Evolutionary conservation across 2,113 vertebrate genomes (phyloP).

Genomic region (Cochlearius cochlearius): DNA sequence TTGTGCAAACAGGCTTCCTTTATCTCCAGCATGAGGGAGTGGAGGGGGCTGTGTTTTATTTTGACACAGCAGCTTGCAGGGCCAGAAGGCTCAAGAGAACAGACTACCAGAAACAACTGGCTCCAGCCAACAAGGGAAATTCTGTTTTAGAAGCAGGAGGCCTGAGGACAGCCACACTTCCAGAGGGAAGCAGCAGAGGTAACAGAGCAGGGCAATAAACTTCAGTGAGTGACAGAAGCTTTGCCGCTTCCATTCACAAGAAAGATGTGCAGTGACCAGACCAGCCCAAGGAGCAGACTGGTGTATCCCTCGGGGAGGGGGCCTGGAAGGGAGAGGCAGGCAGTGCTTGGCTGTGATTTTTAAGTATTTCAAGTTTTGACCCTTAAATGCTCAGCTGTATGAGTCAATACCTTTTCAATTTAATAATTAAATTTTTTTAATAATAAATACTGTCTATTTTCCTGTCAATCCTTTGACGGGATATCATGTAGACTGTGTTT

Average conservation of each 20-base stretch:
- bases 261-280: accelerated
- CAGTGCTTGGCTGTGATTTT: background rate
- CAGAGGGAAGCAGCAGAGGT: background rate
- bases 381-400: accelerated
- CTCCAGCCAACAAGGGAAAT: background rate
- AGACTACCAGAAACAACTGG: background rate
- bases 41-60: background rate
- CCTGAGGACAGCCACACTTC: background rate
- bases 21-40: background rate
- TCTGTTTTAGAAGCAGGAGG: background rate
- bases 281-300: background rate
- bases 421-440: background rate
- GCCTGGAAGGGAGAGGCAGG: background rate
- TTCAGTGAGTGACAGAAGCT: background rate
- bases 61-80: background rate
- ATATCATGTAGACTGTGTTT: background rate
- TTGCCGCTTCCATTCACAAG: background rate
- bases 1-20: background rate
- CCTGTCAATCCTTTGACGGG: background rate
- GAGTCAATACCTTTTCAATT: background rate
- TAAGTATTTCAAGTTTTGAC: background rate
- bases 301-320: background rate
- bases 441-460: background rate
- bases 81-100: background rate
- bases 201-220: background rate